phyloP scores from a whole-genome alignment of 2,888 invertebrate genomes.

The Sepiola atlantica region DNA sequence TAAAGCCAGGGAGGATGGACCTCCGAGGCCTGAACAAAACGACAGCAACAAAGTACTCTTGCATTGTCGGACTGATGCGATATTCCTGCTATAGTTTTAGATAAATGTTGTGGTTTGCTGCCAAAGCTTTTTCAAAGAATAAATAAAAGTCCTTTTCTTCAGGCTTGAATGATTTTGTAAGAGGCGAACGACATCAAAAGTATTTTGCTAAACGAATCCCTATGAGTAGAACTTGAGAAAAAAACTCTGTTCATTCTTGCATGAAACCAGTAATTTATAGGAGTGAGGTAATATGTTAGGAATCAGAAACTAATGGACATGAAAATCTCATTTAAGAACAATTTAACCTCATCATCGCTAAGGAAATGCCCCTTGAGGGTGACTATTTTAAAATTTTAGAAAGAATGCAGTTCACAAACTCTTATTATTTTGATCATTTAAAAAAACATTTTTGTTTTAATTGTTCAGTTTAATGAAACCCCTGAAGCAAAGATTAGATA shows the following conservation, averaged over 20 bases:
- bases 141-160: neutral
- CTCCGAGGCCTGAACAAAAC: too few relatives aligned
- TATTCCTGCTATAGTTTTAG: too few relatives aligned
- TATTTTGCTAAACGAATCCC: neutral
- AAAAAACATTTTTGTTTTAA: too few relatives aligned
- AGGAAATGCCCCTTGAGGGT: slow-evolving; percentile 16
- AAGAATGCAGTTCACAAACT: neutral
- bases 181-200: neutral
- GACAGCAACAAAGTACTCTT: too few relatives aligned
- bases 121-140: neutral
- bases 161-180: neutral
- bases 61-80: too few relatives aligned
- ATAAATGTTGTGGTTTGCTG: neutral
- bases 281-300: neutral
- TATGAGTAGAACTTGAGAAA: neutral
- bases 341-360: slow-evolving; percentile 3
- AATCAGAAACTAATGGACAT: slow-evolving; percentile 32
- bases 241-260: neutral
- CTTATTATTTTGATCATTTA: neutral
- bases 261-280: neutral
- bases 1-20: too few relatives aligned
- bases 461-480: neutral
- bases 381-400: neutral
- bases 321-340: slow-evolving; percentile 6
- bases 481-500: neutral